Evolutionary conservation across 2,888 invertebrate species (phyloP).

Genomic region (Heterodera filipjevi): DNA sequence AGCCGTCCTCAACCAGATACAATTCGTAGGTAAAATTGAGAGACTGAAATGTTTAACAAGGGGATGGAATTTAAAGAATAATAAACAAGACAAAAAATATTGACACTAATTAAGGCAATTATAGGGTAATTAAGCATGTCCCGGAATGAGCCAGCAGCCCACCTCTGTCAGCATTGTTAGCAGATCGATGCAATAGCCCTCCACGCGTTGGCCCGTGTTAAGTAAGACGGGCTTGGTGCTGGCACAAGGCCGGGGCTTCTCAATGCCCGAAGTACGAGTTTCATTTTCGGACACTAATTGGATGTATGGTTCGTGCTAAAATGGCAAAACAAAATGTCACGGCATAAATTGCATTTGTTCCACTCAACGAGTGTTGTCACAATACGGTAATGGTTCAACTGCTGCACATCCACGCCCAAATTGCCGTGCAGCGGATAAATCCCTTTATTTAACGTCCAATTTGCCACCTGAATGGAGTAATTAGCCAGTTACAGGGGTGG

Average conservation of each 20-base stretch:
- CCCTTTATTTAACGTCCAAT: conserved; percentile 57
- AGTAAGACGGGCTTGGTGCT: conserved; percentile 19
- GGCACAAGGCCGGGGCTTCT: conserved; percentile 24
- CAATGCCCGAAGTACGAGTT: not conserved
- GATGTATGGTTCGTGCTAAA: conserved; percentile 70
- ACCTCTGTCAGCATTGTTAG: conserved; percentile 76
- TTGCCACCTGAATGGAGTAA: conserved; percentile 50
- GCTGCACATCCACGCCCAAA: conserved; percentile 53
- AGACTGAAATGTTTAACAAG: too few relatives aligned
- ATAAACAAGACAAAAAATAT: not conserved
- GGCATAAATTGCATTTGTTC: not conserved
- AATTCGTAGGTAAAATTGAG: conserved; percentile 89
- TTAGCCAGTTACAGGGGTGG: too few relatives aligned
- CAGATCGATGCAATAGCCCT: conserved; percentile 91
- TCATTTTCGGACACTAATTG: conserved; percentile 50
- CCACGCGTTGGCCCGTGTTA: conserved; percentile 36
- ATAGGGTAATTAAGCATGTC: not conserved
- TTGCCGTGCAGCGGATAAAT: conserved; percentile 52
- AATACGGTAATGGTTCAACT: conserved; percentile 55
- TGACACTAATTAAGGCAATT: not conserved
- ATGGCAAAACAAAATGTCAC: conserved; percentile 18
- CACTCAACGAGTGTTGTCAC: conserved; percentile 56
- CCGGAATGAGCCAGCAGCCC: not conserved
- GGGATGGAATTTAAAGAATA: not conserved
- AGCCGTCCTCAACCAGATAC: conserved; percentile 74